Evolutionary conservation across 1,140 invertebrate genomes (phyloP).

Genomic region (Atta colombica): DNA sequence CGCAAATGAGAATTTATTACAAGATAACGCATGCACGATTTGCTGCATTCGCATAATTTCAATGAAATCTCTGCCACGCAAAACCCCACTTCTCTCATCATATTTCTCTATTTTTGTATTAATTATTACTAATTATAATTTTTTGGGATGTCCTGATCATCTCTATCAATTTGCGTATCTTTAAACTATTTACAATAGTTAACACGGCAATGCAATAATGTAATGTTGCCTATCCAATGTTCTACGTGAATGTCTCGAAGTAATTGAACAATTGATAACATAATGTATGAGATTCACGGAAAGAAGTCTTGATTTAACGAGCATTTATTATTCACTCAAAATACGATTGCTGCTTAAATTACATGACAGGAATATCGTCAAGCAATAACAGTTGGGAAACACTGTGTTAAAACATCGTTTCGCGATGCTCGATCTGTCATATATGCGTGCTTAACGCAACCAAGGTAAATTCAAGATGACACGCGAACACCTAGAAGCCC

Average conservation of each 20-base stretch:
- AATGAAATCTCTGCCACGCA: slow-evolving; percentile 4
- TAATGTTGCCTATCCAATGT: background rate
- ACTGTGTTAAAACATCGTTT: background rate
- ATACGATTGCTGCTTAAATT: slow-evolving; percentile 11
- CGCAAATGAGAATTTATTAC: background rate
- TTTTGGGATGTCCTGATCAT: no score
- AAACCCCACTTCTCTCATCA: background rate
- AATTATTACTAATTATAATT: no score
- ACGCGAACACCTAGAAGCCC: slow-evolving; percentile 19
- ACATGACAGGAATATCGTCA: background rate
- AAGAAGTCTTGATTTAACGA: background rate
- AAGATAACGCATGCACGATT: background rate
- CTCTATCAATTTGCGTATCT: no score
- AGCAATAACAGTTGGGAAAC: background rate
- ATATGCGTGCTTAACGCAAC: slow-evolving; percentile 11
- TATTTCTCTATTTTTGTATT: no score
- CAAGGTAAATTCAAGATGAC: slow-evolving; percentile 20
- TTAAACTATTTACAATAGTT: background rate
- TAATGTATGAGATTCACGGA: background rate
- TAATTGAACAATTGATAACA: background rate
- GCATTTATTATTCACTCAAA: background rate
- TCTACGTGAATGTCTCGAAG: background rate
- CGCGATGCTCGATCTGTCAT: slow-evolving; percentile 8
- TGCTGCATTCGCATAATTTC: background rate
- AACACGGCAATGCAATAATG: background rate